Conservation (phyloP, 2,113 vertebrate species). For the Nycticebus coucang region DNA sequence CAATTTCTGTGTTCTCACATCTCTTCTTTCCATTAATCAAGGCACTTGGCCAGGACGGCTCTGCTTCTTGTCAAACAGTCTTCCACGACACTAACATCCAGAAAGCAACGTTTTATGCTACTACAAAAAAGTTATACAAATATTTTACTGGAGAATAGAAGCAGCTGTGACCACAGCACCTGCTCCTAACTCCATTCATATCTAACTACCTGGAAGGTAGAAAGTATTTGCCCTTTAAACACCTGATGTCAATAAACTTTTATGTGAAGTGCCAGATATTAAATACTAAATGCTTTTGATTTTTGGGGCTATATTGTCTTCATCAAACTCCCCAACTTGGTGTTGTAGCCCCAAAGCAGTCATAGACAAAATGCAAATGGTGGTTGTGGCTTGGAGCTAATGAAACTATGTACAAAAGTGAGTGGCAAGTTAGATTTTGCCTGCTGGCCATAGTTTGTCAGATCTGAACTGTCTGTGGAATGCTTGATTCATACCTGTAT, state of each 20-base stretch:
- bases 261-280: neutral
- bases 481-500: neutral
- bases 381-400: fast-evolving
- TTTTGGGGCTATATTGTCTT: neutral
- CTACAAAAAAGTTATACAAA: neutral
- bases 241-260: too few species aligned
- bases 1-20: neutral
- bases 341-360: neutral
- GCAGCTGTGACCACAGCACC: fast-evolving
- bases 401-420: neutral
- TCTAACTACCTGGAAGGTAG: neutral
- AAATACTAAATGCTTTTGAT: neutral
- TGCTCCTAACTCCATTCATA: too few species aligned
- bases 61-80: neutral
- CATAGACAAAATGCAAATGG: neutral
- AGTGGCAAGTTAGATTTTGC: neutral
- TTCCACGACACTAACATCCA: neutral
- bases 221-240: neutral
- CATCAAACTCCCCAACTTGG: neutral
- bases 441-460: neutral
- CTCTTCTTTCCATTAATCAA: fast-evolving
- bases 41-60: fast-evolving
- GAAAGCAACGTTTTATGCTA: neutral
- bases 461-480: neutral
- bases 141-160: neutral